Evolutionary conservation across 2,888 invertebrate genomes (phyloP).

Genomic region (Trachelus iudaicus): DNA sequence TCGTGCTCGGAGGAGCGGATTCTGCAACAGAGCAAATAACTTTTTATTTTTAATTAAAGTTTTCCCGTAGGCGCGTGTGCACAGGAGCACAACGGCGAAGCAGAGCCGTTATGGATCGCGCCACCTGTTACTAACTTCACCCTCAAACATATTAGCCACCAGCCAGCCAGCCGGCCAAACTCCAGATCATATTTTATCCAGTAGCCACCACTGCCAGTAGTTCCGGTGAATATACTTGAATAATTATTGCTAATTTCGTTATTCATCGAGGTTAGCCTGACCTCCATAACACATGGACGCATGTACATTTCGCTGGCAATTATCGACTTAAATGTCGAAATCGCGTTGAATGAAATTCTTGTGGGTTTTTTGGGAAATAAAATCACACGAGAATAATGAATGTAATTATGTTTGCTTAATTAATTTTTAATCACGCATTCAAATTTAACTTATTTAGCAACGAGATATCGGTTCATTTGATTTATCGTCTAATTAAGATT

Average conservation of each 20-base stretch:
- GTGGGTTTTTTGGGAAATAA: background rate
- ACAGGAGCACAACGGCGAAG: constrained; percentile 9
- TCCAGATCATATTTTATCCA: constrained; percentile 58
- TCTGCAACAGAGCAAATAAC: constrained; percentile 68
- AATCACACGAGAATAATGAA: background rate
- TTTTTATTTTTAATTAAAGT: constrained; percentile 57
- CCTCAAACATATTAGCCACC: constrained; percentile 59
- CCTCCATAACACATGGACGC: background rate
- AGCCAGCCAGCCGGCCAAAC: constrained; percentile 49
- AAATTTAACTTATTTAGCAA: background rate
- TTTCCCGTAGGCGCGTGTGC: constrained; percentile 23
- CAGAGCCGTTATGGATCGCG: constrained; percentile 57
- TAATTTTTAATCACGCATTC: background rate
- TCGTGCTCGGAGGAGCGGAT: constrained; percentile 84
- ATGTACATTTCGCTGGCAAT: background rate
- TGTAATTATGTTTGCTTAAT: constrained; percentile 15
- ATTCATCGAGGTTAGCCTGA: constrained; percentile 38
- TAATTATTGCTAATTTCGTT: constrained; percentile 58
- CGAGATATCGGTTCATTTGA: background rate
- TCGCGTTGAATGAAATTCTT: constrained; percentile 11
- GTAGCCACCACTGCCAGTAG: background rate
- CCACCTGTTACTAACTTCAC: constrained; percentile 64
- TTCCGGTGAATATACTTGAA: constrained; percentile 46
- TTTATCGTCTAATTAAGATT: background rate
- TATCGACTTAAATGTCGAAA: background rate